Base-by-base conservation (phyloP, 2,797 vertebrate species). In the Pterois miles region DNA sequence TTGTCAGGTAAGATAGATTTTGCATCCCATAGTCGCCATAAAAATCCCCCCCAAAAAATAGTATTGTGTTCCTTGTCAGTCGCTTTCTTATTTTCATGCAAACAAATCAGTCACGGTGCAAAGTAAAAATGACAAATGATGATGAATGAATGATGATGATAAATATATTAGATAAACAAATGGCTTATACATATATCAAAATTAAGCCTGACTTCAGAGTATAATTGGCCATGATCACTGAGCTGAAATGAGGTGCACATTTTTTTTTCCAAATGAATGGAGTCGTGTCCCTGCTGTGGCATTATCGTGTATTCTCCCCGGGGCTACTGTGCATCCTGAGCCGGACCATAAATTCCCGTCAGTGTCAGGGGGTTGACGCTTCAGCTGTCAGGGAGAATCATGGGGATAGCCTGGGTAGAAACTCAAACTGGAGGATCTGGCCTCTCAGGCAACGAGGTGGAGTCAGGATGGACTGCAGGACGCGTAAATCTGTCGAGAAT, bases 341-440 rank as follows among this genome's bases (percentile, higher is more conserved):
- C 70, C 31, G 52, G 27, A 91, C 92, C 85, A 94, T 95, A 96
- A 96, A 98, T 96, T 94, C 93, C 90, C 65, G 81, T 78, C 84
- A 80, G 91, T 96, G 97, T 96, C 96, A 96, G 88, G 78, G 78
- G 89, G 82, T 94, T 96, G 95, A 95, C 86, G 93, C 92, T 94
- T 97, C 97, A 98, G 97, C 97, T 98, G 97, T 97, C 96, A 88
- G 76, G 94, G 87, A 92, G 92, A 92, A 96, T 97, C 96, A 96
- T 80, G 90, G 94, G 94, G 91, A 93, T 92, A 91, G 91, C 92
- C 92, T 86, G 93, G 90, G 90, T 89, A 92, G 84, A 92, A 92
- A 95, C 86, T 90, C 93, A 93, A 94, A 95, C 94, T 82, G 90
- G 80, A 83, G 81, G 92, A 95, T 77, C 91, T 79, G 92, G 94